Evolutionary conservation across 2,797 vertebrate genomes (phyloP), one percentile per base, ranked within the genome.

Genomic region (Kryptopterus vitreolus): DNA sequence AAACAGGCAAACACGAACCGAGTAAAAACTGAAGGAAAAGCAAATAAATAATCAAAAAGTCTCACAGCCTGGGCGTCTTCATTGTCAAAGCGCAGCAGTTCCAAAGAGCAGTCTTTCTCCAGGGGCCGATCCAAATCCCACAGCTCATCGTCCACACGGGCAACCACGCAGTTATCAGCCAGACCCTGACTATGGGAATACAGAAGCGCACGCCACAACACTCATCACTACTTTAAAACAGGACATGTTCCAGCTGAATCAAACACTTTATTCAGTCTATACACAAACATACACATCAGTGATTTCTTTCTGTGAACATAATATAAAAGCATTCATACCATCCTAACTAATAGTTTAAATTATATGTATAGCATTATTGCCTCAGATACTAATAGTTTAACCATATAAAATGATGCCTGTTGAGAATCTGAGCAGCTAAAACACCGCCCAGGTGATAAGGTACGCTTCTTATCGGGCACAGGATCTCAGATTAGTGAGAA

Each of bases 81-180:
- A 0, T 91, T 86, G 71, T 97, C 95, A 84, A 98, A 98, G 8
- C 69, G 92, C 48, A 99, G 92, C 85, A 98, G 92, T 85, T 98
- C 93, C 33, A 99, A 88, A 55, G 91, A 86, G 84, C 95, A 95
- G 48, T 96, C 93, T 50, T 85, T 86, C 84, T 98, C 96, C 46
- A 99, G 89, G 0, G 95, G 95, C 18, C 97, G 92, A 87, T 98
- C 97, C 86, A 99, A 88, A 84, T 98, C 97, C 98, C 97, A 98
- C 2, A 98, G 63, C 1, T 95, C 94, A 5, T 94, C 94, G 0
- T 94, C 95, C 79, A 98, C 96, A 72, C 95, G 96, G 22, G 95
- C 95, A 74, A 98, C 90, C 65, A 98, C 91, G 1, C 93, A 88
- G 77, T 91, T 95, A 73, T 96, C 95, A 3, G 96, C 96, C 78